Evolutionary conservation across 2,113 vertebrate species (phyloP), one percentile per base, ranked within the genome.

Genomic region (Acanthochromis polyacanthus): DNA sequence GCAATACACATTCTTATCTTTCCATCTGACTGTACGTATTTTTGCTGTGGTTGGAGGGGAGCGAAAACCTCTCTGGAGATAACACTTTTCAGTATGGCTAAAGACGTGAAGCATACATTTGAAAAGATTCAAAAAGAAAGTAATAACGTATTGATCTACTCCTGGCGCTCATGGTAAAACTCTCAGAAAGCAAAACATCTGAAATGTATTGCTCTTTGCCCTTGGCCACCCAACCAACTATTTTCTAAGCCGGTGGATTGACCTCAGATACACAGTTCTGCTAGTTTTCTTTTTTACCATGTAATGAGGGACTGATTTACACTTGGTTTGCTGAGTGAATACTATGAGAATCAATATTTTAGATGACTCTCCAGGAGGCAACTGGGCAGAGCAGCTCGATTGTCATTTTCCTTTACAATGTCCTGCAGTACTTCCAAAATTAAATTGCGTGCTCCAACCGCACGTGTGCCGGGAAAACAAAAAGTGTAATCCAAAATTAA

Each of bases 1-100:
- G 46, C 76, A 72, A 58, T 20, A 74, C 56, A 58, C 45, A 25
- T 20, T 65, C 40, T 36, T 51, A 77, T 75, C 57, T 56, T 28
- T 61, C n/a, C 22, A 61, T 58, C 72, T 68, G 59, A 58, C 11
- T 28, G 32, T 16, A 17, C 78, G 23, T 36, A n/a, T 45, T 65
- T 65, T 50, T 72, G 23, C 65, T 51, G 48, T 51, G 17, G 8
- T 71, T 53, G 4, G 23, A 72, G 67, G 40, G 36, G 12, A 74
- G 38, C 57, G 1, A 57, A 60, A 61, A 23, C 46, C 12, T 56
- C 15, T 57, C 10, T 3, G 5, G 20, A 4, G 51, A 11, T 17
- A 17, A 40, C 17, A 17, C 4, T 36, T 52, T 73, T 48, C 52
- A 46, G 23, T 12, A 0, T 12, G 0, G 10, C 43, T 57, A 50